These are phyloP conservation scores for Rutpela maculata DNA, from an alignment of 2,888 invertebrate species.

Conservation along the genomic window DNA sequence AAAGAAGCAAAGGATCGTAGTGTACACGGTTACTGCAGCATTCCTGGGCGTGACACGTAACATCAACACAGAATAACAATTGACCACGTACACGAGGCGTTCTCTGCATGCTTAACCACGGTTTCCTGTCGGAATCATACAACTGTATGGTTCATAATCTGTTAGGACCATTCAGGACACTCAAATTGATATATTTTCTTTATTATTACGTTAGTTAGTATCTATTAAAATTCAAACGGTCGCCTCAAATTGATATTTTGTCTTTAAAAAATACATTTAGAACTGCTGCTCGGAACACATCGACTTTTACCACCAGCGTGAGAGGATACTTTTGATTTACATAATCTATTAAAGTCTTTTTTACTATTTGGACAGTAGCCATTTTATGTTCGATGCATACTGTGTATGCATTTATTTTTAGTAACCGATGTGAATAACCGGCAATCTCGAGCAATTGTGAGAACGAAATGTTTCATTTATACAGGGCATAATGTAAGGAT, in stretches of 20 bases:
- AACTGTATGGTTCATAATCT: slow-evolving; percentile 66
- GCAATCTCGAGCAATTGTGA: too few species aligned
- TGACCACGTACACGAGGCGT: slow-evolving; percentile 70
- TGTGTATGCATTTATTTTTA: background rate
- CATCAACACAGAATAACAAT: slow-evolving; percentile 71
- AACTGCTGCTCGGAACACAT: background rate
- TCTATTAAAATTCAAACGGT: slow-evolving; percentile 41
- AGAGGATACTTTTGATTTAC: slow-evolving; percentile 2
- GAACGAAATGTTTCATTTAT: too few species aligned
- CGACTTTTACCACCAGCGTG: background rate
- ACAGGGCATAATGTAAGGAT: too few species aligned
- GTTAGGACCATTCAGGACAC: slow-evolving; percentile 53
- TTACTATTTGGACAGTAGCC: background rate
- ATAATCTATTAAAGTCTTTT: background rate
- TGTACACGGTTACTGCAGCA: slow-evolving; percentile 61
- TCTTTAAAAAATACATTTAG: slow-evolving; percentile 25
- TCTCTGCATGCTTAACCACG: slow-evolving; percentile 71
- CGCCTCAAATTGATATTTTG: slow-evolving; percentile 27
- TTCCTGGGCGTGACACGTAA: slow-evolving; percentile 72
- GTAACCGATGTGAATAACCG: background rate
- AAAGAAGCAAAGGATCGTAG: slow-evolving; percentile 51
- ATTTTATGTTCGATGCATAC: background rate
- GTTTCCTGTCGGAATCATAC: slow-evolving; percentile 71
- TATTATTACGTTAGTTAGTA: slow-evolving; percentile 37
- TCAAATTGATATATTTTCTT: slow-evolving; percentile 53